Evolutionary conservation across 2,888 invertebrate genomes (phyloP).

Genomic region (Chymomyza fuscimana): DNA sequence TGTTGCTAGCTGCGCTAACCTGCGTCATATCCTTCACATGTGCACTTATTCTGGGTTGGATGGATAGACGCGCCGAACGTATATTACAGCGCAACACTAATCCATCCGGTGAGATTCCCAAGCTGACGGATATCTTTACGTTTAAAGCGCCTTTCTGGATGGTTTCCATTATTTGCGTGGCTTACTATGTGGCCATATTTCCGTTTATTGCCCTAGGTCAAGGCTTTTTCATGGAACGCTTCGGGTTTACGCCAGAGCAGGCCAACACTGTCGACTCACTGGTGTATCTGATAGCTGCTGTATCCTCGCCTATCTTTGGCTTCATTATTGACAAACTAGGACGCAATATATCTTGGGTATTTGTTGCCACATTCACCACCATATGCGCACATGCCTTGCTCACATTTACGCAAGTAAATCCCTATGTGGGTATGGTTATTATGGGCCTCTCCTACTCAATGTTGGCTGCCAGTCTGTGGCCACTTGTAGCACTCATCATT

Average conservation of each 20-base stretch:
- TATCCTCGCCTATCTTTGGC: slow-evolving; percentile 92
- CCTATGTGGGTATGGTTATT: slow-evolving; percentile 85
- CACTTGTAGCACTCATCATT: slow-evolving; percentile 93
- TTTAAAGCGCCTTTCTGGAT: slow-evolving; percentile 95
- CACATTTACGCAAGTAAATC: slow-evolving; percentile 83
- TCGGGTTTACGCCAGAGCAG: slow-evolving; percentile 84
- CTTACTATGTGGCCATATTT: slow-evolving; percentile 97
- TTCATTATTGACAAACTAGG: slow-evolving; percentile 94
- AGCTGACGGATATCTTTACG: slow-evolving; percentile 88
- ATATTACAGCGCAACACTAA: slow-evolving; percentile 85
- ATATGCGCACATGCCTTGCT: slow-evolving; percentile 84
- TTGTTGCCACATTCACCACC: slow-evolving; percentile 86
- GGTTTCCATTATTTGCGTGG: slow-evolving; percentile 92
- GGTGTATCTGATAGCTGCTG: slow-evolving; percentile 90
- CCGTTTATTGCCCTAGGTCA: slow-evolving; percentile 97
- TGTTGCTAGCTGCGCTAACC: slow-evolving; percentile 87
- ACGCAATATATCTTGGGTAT: slow-evolving; percentile 93
- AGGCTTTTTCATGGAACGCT: slow-evolving; percentile 94
- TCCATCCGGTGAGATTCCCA: slow-evolving; percentile 83
- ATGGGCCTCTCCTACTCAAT: slow-evolving; percentile 96
- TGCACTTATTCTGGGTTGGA: slow-evolving; percentile 87
- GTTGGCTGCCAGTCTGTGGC: slow-evolving; percentile 97
- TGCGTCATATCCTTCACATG: slow-evolving; percentile 92
- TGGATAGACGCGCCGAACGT: slow-evolving; percentile 92
- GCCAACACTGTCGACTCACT: slow-evolving; percentile 94